These are phyloP conservation scores for Oscheius sp. DNA, from an alignment of 2,888 invertebrate species.

Conservation along the genomic window DNA sequence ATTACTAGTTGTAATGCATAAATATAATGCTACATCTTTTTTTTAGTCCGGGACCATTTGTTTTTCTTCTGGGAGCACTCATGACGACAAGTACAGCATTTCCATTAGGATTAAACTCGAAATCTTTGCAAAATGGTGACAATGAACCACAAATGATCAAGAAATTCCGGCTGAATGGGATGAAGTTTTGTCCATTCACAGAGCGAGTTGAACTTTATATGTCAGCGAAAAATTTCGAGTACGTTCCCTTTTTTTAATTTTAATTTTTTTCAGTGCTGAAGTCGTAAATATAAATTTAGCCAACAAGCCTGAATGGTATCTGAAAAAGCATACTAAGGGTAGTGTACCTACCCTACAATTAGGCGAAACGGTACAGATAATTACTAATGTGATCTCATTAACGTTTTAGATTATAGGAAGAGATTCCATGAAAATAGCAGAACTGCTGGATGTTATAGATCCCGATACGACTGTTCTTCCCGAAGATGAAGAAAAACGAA, in stretches of 20 bases:
- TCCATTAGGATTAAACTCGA: constrained; percentile 1
- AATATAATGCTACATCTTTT: too few species aligned
- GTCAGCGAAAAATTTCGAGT: constrained; percentile 12
- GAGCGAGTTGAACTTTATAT: constrained; percentile 13
- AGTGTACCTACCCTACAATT: constrained; percentile 80
- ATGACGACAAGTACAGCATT: neutral
- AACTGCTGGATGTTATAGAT: constrained; percentile 12
- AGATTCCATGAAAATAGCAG: constrained; percentile 18
- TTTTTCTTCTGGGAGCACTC: neutral
- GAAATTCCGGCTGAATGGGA: constrained; percentile 11
- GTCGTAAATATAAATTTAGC: constrained; percentile 57
- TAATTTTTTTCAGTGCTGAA: constrained; percentile 38
- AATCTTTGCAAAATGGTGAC: constrained; percentile 13
- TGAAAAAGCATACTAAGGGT: constrained; percentile 72
- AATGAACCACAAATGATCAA: constrained; percentile 3
- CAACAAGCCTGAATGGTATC: constrained; percentile 83
- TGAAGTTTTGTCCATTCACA: constrained; percentile 16
- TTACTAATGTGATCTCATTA: neutral
- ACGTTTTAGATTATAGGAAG: constrained; percentile 15
- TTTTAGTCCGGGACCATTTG: too few species aligned
- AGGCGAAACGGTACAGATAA: neutral
- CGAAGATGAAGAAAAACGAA: neutral
- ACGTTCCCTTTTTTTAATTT: neutral
- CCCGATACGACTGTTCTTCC: constrained; percentile 3
- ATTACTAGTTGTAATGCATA: too few species aligned